phyloP scores from a whole-genome alignment of 2,113 vertebrate genomes.

The Geococcyx californianus region DNA sequence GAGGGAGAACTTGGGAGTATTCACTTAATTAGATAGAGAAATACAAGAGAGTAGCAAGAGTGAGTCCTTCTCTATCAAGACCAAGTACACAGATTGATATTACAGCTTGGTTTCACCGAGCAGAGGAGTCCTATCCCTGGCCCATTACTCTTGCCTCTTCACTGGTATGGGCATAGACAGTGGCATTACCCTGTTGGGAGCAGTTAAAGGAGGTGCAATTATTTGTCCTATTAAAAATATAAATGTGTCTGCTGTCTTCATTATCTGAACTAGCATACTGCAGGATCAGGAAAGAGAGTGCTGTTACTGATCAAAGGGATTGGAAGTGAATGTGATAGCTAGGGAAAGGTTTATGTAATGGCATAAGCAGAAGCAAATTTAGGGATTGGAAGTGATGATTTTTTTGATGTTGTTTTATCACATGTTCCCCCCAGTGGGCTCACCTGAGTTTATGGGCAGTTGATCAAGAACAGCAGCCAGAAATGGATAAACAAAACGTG shows the following conservation, averaged over 20 bases:
- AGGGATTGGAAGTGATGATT: background rate
- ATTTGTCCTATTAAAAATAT: background rate
- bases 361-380: background rate
- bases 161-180: background rate
- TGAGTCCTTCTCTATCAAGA: background rate
- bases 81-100: background rate
- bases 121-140: background rate
- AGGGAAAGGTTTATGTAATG: background rate
- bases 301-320: background rate
- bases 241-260: background rate
- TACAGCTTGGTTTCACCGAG: background rate
- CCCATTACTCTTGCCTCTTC: background rate
- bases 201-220: background rate
- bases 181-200: background rate
- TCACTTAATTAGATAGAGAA: background rate
- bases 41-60: background rate
- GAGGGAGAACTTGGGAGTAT: background rate
- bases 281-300: background rate
- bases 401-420: background rate
- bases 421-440: accelerated
- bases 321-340: background rate
- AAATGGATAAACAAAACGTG: background rate
- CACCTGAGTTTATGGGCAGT: background rate
- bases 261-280: background rate
- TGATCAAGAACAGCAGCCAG: background rate